Conservation (phyloP, 2,113 vertebrate species). For the Ascaphus truei region DNA sequence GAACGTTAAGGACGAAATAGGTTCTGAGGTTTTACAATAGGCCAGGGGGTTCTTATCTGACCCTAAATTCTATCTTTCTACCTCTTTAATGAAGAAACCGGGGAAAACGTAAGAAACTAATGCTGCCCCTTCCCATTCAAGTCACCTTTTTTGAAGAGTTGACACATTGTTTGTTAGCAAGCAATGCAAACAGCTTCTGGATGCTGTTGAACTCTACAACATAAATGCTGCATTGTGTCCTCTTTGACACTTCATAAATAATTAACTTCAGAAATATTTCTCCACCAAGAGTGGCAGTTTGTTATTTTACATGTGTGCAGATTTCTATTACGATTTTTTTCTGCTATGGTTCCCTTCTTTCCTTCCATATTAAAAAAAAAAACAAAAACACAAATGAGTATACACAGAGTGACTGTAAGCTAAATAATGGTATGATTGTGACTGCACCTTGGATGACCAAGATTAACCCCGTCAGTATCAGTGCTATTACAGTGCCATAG, state of each 20-base stretch:
- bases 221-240: constrained; percentile 66
- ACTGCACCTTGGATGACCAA: background rate
- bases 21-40: too few species aligned
- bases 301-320: background rate
- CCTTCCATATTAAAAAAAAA: too few species aligned
- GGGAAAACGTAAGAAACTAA: too few species aligned
- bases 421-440: background rate
- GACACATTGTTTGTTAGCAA: too few species aligned
- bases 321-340: background rate
- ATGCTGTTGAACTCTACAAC: too few species aligned
- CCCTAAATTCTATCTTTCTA: too few species aligned
- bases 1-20: too few species aligned
- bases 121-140: too few species aligned
- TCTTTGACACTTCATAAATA: constrained; percentile 65
- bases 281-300: constrained; percentile 49
- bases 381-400: background rate
- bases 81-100: too few species aligned
- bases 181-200: constrained; percentile 29
- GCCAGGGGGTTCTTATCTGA: too few species aligned
- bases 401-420: background rate
- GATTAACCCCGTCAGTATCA: background rate
- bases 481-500: too few species aligned
- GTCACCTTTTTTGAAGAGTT: too few species aligned
- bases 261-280: constrained; percentile 57
- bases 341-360: background rate